Evolutionary conservation across 2,888 invertebrate species (phyloP).

Genomic region (Acleris cristana): DNA sequence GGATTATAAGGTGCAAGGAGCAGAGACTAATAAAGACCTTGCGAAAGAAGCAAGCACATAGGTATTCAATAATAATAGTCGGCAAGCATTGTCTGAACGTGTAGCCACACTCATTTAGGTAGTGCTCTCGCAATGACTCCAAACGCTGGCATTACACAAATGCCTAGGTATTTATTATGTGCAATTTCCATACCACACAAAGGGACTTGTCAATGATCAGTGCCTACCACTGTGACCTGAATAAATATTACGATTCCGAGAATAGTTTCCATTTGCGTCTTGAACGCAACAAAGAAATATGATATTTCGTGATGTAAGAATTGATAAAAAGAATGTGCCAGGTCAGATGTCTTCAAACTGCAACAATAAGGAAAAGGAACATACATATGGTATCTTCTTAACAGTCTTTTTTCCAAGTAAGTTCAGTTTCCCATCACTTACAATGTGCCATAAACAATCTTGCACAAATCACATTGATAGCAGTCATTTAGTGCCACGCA

Average conservation of each 20-base stretch:
- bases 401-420: too few relatives aligned
- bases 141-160: constrained; percentile 47
- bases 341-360: too few relatives aligned
- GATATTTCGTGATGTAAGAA: background rate
- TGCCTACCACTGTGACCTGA: constrained; percentile 30
- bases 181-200: constrained; percentile 53
- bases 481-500: constrained; percentile 41
- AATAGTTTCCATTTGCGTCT: constrained; percentile 23
- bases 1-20: constrained; percentile 14
- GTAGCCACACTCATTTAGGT: constrained; percentile 49
- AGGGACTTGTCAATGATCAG: constrained; percentile 42
- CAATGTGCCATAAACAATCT: background rate
- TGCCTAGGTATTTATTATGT: constrained; percentile 45
- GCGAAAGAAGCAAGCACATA: constrained; percentile 18
- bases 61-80: constrained; percentile 12
- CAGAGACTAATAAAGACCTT: constrained; percentile 20
- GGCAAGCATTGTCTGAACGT: constrained; percentile 41
- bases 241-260: constrained; percentile 32
- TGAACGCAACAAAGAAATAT: constrained; percentile 20
- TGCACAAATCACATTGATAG: constrained; percentile 35
- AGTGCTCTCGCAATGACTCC: constrained; percentile 49
- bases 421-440: background rate
- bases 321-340: too few relatives aligned
- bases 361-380: too few relatives aligned
- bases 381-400: too few relatives aligned